Evolutionary conservation across 2,113 vertebrate species (phyloP).

Genomic region (Phrynosoma blainvillii): DNA sequence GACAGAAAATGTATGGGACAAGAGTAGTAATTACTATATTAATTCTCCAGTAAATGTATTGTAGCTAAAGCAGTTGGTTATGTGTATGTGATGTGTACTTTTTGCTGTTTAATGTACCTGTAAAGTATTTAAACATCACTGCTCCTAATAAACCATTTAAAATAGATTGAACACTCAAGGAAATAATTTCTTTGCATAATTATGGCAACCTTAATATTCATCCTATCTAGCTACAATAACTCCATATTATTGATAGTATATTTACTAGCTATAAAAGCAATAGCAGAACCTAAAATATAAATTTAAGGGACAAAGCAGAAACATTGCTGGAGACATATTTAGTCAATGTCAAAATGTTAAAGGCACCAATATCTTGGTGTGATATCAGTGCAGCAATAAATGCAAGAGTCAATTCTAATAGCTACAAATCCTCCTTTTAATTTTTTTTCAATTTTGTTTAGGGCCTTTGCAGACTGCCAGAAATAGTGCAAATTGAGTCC

Average conservation of each 20-base stretch:
- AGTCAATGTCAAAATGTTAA: not conserved
- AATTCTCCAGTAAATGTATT: conserved; percentile 25
- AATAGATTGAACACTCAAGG: not conserved
- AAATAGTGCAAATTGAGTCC: no score
- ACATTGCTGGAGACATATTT: not conserved
- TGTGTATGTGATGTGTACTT: not conserved
- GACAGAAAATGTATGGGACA: conserved; percentile 15
- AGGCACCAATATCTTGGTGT: not conserved
- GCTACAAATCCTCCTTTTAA: not conserved
- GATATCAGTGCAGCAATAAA: not conserved
- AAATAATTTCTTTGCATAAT: conserved; percentile 1
- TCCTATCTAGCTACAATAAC: not conserved
- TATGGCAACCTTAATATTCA: not conserved
- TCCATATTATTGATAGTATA: not conserved
- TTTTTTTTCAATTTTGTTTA: not conserved
- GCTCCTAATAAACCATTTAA: conserved; percentile 9
- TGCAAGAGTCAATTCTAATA: not conserved
- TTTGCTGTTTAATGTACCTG: conserved; percentile 21
- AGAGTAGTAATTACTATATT: conserved; percentile 20
- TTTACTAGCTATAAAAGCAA: not conserved
- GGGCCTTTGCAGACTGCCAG: no score
- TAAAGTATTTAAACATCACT: not conserved
- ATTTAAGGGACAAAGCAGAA: not conserved
- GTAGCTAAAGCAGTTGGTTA: not conserved
- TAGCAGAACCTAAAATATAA: not conserved